A percentile compares a stretch with the other conserved stretches of the same genome.
These are phyloP conservation scores for Drosophila stalkeri DNA, from an alignment of 2,888 invertebrate species.

Conservation along the genomic window DNA sequence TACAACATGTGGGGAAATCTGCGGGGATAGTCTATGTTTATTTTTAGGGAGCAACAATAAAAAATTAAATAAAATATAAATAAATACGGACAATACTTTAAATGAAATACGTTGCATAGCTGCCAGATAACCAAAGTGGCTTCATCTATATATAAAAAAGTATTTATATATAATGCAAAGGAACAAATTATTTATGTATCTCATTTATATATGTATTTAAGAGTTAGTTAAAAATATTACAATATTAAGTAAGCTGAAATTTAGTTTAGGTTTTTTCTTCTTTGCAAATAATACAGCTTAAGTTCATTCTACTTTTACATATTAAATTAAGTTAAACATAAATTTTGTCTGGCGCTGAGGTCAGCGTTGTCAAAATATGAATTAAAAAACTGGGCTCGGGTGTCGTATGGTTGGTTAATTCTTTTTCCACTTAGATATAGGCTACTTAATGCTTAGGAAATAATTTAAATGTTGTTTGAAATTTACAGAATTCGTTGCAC, in stretches of 20 bases:
- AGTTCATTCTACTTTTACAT: conserved; percentile 3
- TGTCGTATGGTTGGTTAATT: conserved; percentile 53
- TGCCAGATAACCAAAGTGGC: conserved; percentile 26
- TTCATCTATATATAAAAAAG: not conserved
- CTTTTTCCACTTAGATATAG: conserved; percentile 44
- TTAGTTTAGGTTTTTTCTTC: conserved; percentile 15
- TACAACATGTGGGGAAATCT: conserved; percentile 45
- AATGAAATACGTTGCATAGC: conserved; percentile 60
- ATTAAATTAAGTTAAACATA: conserved; percentile 63
- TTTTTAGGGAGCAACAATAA: conserved; percentile 21
- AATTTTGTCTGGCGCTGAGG: conserved; percentile 31
- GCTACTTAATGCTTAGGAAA: conserved; percentile 55
- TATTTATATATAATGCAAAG: conserved; percentile 42
- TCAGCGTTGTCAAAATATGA: conserved; percentile 34
- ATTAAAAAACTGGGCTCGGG: conserved; percentile 71
- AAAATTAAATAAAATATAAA: conserved; percentile 48
- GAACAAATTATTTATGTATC: conserved; percentile 64
- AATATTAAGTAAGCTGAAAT: conserved; percentile 43
- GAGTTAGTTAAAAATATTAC: conserved; percentile 27
- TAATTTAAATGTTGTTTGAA: conserved; percentile 54
- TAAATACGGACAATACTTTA: conserved; percentile 45
- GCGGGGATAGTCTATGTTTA: conserved; percentile 2
- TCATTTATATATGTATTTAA: conserved; percentile 25
- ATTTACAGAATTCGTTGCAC: conserved; percentile 54
- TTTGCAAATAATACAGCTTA: conserved; percentile 35